Conservation (phyloP, 2,888 invertebrate species). For the Synanthedon tipuliformis region DNA sequence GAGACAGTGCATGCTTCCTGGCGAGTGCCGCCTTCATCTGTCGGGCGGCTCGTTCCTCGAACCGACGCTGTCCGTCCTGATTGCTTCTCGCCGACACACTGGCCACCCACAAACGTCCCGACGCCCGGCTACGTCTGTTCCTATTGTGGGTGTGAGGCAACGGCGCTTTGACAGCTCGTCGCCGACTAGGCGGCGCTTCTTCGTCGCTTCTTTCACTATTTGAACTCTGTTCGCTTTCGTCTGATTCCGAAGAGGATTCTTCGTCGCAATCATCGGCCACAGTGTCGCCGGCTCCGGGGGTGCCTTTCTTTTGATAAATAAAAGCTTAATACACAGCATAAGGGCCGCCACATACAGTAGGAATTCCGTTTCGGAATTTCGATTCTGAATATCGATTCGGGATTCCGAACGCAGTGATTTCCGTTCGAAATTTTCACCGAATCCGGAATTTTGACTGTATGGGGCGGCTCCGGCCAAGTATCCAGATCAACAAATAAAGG, state of each 20-base stretch:
- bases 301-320: constrained; percentile 45
- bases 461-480: too few relatives aligned
- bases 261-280: constrained; percentile 32
- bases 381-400: too few relatives aligned
- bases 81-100: constrained; percentile 84
- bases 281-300: constrained; percentile 28
- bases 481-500: too few relatives aligned
- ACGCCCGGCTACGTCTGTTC: not conserved
- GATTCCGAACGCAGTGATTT: too few relatives aligned
- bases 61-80: constrained; percentile 88
- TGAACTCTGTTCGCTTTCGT: constrained; percentile 46
- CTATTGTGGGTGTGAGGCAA: constrained; percentile 6
- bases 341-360: too few relatives aligned
- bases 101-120: constrained; percentile 76
- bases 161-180: constrained; percentile 3
- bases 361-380: too few relatives aligned
- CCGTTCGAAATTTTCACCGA: too few relatives aligned
- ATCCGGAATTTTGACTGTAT: too few relatives aligned
- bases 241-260: constrained; percentile 24
- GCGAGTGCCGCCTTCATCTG: constrained; percentile 75
- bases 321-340: too few relatives aligned
- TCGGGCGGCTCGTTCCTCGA: constrained; percentile 80
- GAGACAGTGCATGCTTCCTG: constrained; percentile 35
- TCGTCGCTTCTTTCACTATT: constrained; percentile 48
- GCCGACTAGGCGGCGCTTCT: constrained; percentile 28